Percentiles rank a stretch among this genome's conserved stretches.
These are phyloP conservation scores for Mus minutoides DNA, from an alignment of 2,797 vertebrate genomes.

Conservation along the genomic window DNA sequence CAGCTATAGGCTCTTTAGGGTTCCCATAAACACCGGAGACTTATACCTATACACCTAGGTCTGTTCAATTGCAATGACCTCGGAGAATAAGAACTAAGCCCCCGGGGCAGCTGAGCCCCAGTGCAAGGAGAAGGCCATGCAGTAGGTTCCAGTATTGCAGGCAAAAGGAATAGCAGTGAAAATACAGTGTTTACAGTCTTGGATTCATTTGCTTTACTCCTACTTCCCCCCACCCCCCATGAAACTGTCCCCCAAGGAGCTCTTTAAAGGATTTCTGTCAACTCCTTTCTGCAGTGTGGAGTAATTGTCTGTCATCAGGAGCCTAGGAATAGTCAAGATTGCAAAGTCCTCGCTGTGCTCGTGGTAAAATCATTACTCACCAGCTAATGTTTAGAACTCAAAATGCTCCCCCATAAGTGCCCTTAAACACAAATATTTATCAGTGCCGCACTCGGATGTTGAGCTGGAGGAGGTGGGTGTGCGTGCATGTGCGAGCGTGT, in stretches of 20 bases:
- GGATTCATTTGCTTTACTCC: slow-evolving; percentile 18
- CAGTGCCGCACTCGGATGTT: background rate
- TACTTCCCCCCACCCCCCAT: slow-evolving; percentile 54
- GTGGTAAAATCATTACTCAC: slow-evolving; percentile 78
- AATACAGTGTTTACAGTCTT: slow-evolving; percentile 43
- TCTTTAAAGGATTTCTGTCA: slow-evolving; percentile 68
- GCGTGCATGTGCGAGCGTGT: background rate
- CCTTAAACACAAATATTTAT: slow-evolving; percentile 82
- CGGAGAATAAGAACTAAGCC: background rate
- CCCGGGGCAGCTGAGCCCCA: background rate
- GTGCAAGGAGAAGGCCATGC: background rate
- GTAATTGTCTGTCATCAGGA: slow-evolving; percentile 77
- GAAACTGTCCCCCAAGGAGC: slow-evolving; percentile 64
- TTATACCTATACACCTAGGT: background rate
- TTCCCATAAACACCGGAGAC: background rate
- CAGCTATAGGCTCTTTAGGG: background rate
- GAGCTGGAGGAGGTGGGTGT: slow-evolving; percentile 35
- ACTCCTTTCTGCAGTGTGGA: slow-evolving; percentile 47
- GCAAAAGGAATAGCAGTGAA: background rate
- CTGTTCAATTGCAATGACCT: background rate
- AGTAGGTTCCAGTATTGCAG: background rate
- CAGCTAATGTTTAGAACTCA: slow-evolving; percentile 77
- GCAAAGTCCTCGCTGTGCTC: slow-evolving; percentile 73
- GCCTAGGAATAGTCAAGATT: slow-evolving; percentile 74
- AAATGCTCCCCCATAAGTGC: slow-evolving; percentile 73